Conservation (phyloP, 2,113 vertebrate genomes). For the Pardalotus punctatus region DNA sequence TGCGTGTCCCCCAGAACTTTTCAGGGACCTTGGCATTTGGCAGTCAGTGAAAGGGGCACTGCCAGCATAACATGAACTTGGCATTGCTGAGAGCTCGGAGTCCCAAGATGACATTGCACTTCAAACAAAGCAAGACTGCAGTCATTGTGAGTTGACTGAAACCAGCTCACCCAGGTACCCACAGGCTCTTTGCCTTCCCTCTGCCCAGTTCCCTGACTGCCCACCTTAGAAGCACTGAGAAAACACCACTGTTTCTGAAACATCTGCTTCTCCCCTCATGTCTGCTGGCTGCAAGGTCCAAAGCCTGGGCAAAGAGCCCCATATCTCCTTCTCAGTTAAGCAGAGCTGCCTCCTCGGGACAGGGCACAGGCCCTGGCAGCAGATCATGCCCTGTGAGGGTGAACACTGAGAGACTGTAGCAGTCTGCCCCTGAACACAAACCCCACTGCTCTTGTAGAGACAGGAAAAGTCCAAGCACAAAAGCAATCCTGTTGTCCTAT, state of each 20-base stretch:
- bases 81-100: neutral
- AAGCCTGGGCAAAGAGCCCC: neutral
- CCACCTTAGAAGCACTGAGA: neutral
- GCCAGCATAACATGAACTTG: neutral
- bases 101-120: neutral
- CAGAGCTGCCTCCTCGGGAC: neutral
- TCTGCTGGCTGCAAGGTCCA: neutral
- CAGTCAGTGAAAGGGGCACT: neutral
- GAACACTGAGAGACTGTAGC: neutral
- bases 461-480: neutral
- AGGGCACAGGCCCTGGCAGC: neutral
- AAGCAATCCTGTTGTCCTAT: neutral
- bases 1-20: neutral
- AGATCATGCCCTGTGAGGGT: neutral
- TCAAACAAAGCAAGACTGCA: neutral
- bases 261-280: neutral
- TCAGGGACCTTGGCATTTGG: neutral
- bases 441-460: neutral
- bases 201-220: neutral
- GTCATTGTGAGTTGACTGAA: neutral
- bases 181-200: neutral
- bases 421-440: neutral
- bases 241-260: neutral
- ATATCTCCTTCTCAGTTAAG: accelerated
- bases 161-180: neutral